These are phyloP conservation scores for Parambassis ranga DNA, from an alignment of 2,797 vertebrate species.

Conservation along the genomic window DNA sequence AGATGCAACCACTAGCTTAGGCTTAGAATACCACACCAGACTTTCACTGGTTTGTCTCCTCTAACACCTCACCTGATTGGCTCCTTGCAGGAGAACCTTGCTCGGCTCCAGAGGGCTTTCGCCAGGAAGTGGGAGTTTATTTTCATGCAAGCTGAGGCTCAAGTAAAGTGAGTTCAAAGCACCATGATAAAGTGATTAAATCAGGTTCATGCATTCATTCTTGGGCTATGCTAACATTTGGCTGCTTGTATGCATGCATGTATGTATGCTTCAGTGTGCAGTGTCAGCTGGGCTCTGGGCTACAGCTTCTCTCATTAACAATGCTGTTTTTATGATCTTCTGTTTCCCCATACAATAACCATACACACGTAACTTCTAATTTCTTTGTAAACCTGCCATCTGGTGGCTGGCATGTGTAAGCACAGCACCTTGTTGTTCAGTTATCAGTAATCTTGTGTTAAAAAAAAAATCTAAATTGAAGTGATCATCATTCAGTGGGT, in stretches of 20 bases:
- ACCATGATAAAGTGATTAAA: background rate
- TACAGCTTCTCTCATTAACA: background rate
- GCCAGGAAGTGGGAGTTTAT: constrained; percentile 98
- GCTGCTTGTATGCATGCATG: constrained; percentile 3
- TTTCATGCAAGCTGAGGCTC: constrained; percentile 98
- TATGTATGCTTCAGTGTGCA: background rate
- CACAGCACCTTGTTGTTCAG: constrained; percentile 2
- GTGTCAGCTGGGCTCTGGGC: background rate
- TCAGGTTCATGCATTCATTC: background rate
- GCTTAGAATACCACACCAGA: no score
- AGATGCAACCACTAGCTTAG: no score
- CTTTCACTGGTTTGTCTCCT: no score
- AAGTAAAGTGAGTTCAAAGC: constrained; percentile 97
- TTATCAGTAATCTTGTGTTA: background rate
- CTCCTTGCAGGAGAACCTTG: constrained; percentile 91
- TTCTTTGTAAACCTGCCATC: constrained; percentile 57
- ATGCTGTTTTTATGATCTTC: constrained; percentile 5
- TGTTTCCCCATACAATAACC: constrained; percentile 8
- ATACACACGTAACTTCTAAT: background rate
- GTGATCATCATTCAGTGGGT: background rate
- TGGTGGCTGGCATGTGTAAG: constrained; percentile 57
- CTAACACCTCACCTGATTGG: constrained; percentile 3
- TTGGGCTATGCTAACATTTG: background rate
- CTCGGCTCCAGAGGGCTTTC: constrained; percentile 93
- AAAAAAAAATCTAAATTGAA: background rate